A percentile compares a stretch with the other conserved stretches of the same genome.
Evolutionary conservation across 2,797 vertebrate genomes (phyloP).

Genomic region (Ciconia nigra): DNA sequence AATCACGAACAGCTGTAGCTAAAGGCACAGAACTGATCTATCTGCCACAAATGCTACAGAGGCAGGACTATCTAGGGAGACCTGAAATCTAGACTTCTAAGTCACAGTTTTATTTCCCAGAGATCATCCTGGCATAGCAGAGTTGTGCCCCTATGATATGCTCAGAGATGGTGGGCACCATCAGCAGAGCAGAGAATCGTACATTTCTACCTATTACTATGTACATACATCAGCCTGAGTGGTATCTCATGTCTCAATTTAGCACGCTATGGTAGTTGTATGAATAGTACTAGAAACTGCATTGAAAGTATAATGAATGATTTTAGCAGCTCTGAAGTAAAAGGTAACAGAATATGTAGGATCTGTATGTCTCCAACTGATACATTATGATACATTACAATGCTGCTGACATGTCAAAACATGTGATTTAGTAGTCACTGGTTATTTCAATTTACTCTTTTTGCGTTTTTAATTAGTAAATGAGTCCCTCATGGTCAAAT

Average conservation of each 20-base stretch:
- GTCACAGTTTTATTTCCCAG: background rate
- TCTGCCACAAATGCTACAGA: background rate
- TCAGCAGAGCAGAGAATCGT: background rate
- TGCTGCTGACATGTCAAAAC: conserved; percentile 76
- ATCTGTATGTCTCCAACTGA: conserved; percentile 71
- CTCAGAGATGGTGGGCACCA: background rate
- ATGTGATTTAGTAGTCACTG: conserved; percentile 84
- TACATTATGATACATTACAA: conserved; percentile 73
- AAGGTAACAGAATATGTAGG: conserved; percentile 59
- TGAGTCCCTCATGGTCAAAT: conserved; percentile 86
- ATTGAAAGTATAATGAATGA: conserved; percentile 29
- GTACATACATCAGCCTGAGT: background rate
- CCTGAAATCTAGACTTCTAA: background rate
- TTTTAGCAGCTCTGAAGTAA: conserved; percentile 52
- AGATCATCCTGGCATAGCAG: background rate
- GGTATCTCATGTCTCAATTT: background rate
- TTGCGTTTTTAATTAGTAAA: conserved; percentile 95
- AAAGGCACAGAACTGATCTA: background rate
- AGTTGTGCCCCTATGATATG: background rate
- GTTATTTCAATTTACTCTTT: conserved; percentile 87
- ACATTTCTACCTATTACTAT: background rate
- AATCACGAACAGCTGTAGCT: background rate
- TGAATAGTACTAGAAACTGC: background rate
- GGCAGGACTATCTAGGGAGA: background rate
- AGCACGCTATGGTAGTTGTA: background rate